Conservation (phyloP, 2,888 invertebrate genomes). For the Xestoiulus laeticollis region DNA sequence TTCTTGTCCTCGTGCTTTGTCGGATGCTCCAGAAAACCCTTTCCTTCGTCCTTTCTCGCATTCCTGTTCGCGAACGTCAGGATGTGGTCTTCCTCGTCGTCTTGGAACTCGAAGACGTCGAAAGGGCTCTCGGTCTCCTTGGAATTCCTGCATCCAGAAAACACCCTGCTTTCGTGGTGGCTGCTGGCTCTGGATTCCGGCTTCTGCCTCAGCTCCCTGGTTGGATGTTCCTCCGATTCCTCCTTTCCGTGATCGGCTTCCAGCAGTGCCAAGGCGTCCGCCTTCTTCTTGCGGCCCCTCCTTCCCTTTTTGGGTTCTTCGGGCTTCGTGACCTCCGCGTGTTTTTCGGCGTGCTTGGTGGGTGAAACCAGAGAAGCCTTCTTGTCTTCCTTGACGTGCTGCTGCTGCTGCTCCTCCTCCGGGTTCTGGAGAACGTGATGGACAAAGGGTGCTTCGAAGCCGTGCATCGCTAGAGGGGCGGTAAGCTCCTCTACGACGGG, state of each 20-base stretch:
- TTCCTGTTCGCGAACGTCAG: constrained; percentile 53
- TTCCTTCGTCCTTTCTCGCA: constrained; percentile 51
- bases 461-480: neutral
- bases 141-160: neutral
- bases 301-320: constrained; percentile 54
- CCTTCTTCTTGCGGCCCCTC: constrained; percentile 53
- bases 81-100: constrained; percentile 80
- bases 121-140: constrained; percentile 70
- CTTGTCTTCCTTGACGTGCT: neutral
- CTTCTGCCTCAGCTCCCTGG: constrained; percentile 41
- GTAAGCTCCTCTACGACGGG: neutral
- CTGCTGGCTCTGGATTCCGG: constrained; percentile 36
- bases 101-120: constrained; percentile 90
- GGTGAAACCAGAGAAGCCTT: neutral
- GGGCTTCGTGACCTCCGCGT: neutral
- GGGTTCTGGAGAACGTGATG: neutral
- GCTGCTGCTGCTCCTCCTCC: neutral
- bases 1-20: neutral
- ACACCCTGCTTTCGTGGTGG: constrained; percentile 58
- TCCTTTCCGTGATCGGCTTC: constrained; percentile 45
- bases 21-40: neutral
- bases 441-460: neutral
- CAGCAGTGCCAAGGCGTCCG: neutral
- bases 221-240: constrained; percentile 41
- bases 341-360: neutral